phyloP scores from a whole-genome alignment of 2,888 invertebrate genomes.

The Euspilapteryx auroguttella region DNA sequence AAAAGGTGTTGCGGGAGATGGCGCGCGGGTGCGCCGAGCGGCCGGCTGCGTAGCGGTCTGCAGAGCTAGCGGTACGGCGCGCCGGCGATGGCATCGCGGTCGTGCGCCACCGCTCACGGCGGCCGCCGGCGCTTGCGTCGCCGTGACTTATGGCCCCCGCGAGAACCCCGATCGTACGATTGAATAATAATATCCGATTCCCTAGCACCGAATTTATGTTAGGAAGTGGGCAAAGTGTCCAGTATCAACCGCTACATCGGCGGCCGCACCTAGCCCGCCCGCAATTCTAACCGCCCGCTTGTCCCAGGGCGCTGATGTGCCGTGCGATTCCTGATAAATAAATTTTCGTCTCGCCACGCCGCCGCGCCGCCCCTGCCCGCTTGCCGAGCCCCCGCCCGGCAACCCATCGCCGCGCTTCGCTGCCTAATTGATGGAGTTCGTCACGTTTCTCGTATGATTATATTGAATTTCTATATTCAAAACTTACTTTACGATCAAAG shows the following conservation, averaged over 20 bases:
- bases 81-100: constrained; percentile 51
- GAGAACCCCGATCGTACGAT: constrained; percentile 57
- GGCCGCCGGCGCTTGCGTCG: constrained; percentile 54
- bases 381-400: constrained; percentile 17
- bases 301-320: constrained; percentile 30
- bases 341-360: constrained; percentile 24
- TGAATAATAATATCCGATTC: constrained; percentile 61
- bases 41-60: constrained; percentile 3
- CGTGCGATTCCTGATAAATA: constrained; percentile 38
- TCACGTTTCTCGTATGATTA: constrained; percentile 28
- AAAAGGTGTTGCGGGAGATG: constrained; percentile 10
- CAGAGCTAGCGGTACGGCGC: constrained; percentile 25
- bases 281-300: constrained; percentile 29
- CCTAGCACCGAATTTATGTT: constrained; percentile 57
- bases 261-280: constrained; percentile 25
- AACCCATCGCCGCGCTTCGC: constrained; percentile 18
- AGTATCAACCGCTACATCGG: constrained; percentile 42
- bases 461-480: constrained; percentile 31
- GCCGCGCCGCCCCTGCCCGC: constrained; percentile 25
- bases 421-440: constrained; percentile 11
- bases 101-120: constrained; percentile 57
- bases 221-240: constrained; percentile 51
- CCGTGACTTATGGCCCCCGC: constrained; percentile 56
- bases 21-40: constrained; percentile 11
- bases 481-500: no score